Percentiles rank a stretch among this genome's conserved stretches.
Conservation (phyloP, 2,797 vertebrate genomes). For the Enteromius trimaculatus region DNA sequence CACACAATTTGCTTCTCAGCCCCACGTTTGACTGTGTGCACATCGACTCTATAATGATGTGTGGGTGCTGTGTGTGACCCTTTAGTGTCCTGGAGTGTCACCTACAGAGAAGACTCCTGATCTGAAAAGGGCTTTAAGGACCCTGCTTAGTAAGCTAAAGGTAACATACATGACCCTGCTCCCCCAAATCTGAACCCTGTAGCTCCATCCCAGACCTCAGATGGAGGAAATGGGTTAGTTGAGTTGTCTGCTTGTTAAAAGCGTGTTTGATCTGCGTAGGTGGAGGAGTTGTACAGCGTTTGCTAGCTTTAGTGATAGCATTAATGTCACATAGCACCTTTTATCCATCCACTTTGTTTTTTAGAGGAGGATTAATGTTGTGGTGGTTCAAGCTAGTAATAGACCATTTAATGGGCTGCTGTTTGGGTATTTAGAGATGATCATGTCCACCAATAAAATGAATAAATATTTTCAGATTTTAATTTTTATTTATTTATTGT, state of each 20-base stretch:
- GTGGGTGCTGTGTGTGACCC: slow-evolving; percentile 69
- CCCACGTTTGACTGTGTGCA: slow-evolving; percentile 29
- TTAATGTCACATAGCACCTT: slow-evolving; percentile 3
- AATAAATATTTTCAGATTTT: neutral
- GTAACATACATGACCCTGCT: slow-evolving; percentile 70
- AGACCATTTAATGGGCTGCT: neutral
- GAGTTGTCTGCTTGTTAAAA: slow-evolving; percentile 4
- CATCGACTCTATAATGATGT: slow-evolving; percentile 28
- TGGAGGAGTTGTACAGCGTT: neutral
- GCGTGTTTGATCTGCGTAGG: slow-evolving; percentile 28
- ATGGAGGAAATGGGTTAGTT: neutral
- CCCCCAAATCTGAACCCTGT: slow-evolving; percentile 9
- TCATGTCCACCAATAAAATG: neutral
- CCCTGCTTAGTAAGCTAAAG: slow-evolving; percentile 86
- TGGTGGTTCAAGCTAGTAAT: neutral
- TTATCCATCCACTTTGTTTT: neutral
- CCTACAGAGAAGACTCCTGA: slow-evolving; percentile 84
- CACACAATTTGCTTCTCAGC: slow-evolving; percentile 23
- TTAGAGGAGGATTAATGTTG: neutral
- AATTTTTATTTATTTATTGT: no score
- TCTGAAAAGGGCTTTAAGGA: slow-evolving; percentile 87
- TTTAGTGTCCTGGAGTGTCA: slow-evolving; percentile 82
- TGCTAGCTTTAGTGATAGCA: neutral
- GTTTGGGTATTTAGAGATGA: neutral
- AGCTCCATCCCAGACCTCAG: neutral